phyloP scores from a whole-genome alignment of 2,113 vertebrate species.

The Macaca fascicularis region T2T-MFA8v1.1 NC_088392.1:64917001-64917500 shows the following conservation, averaged over 20 bases:
- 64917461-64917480: neutral
- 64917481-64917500: neutral
- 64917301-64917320: neutral
- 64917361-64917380: neutral
- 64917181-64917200: neutral
- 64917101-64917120: neutral
- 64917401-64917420: neutral
- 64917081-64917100: neutral
- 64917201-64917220: neutral
- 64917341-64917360: neutral
- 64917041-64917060: neutral
- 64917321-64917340: neutral
- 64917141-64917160: conserved; percentile 3
- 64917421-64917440: neutral
- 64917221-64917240: neutral
- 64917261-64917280: neutral
- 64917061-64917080: neutral
- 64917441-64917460: neutral
- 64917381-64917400: neutral
- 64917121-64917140: neutral
- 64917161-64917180: neutral
- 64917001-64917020: neutral
- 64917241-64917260: neutral
- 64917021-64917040: neutral
- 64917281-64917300: neutral